Percentiles rank a stretch among this genome's conserved stretches.
Conservation (phyloP, 2,113 vertebrate species). For the Fulmarus glacialis region DNA sequence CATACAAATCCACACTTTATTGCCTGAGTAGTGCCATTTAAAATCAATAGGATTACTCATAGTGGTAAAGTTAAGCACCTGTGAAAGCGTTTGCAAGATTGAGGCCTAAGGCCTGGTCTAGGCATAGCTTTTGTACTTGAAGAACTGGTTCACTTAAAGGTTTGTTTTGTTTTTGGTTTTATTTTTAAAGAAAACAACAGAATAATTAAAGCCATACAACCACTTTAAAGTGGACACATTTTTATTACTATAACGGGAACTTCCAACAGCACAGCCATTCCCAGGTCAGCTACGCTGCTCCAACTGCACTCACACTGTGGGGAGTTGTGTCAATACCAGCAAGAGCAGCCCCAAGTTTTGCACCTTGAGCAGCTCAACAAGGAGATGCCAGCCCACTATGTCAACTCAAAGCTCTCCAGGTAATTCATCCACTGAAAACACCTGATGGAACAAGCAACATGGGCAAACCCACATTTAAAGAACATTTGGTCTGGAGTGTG, state of each 20-base stretch:
- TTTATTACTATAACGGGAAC: background rate
- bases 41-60: slow-evolving; percentile 49
- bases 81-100: background rate
- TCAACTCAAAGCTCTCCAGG: background rate
- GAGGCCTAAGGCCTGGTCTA: background rate
- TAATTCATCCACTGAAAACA: background rate
- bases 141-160: slow-evolving; percentile 25
- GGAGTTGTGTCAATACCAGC: background rate
- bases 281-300: background rate
- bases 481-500: background rate
- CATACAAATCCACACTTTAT: slow-evolving; percentile 37
- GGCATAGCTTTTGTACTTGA: slow-evolving; percentile 23
- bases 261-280: slow-evolving; percentile 2
- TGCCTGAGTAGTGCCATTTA: background rate
- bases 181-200: slow-evolving; percentile 53
- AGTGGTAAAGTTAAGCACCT: slow-evolving; percentile 39
- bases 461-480: background rate
- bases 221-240: background rate
- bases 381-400: background rate
- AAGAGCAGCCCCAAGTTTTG: background rate
- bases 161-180: slow-evolving; percentile 30
- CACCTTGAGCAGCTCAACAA: background rate
- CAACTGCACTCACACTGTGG: background rate
- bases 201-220: slow-evolving; percentile 35
- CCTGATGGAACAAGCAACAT: background rate